Evolutionary conservation across 2,888 invertebrate species (phyloP).

Genomic region (Athrips mouffetella): DNA sequence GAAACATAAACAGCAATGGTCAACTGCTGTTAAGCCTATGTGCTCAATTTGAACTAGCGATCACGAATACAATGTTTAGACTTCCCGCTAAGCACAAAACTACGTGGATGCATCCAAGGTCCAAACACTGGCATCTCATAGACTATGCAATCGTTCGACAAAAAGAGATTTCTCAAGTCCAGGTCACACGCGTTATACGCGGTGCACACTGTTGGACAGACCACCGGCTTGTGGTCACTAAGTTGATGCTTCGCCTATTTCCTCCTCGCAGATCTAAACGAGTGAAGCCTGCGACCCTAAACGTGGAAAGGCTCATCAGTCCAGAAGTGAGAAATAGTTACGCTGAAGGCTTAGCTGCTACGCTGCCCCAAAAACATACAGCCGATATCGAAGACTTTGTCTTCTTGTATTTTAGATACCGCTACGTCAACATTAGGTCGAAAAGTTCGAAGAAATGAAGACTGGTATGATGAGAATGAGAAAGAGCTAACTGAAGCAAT

Average conservation of each 20-base stretch:
- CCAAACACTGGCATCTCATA: constrained; percentile 30
- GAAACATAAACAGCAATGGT: constrained; percentile 31
- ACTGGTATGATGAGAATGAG: not conserved
- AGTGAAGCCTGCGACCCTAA: not conserved
- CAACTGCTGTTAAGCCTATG: constrained; percentile 26
- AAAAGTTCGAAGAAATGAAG: not conserved
- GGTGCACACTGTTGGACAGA: constrained; percentile 28
- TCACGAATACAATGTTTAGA: constrained; percentile 30
- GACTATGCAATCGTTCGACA: constrained; percentile 25
- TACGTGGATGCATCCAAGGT: constrained; percentile 33
- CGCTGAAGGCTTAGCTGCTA: not conserved
- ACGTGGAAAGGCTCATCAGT: constrained; percentile 7
- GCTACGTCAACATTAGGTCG: constrained; percentile 11
- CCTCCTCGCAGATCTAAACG: constrained; percentile 11
- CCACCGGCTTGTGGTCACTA: constrained; percentile 25
- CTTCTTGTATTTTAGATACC: constrained; percentile 7
- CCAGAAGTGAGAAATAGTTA: not conserved
- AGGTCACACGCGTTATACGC: constrained; percentile 28
- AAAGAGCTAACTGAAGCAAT: not conserved
- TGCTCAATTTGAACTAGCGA: constrained; percentile 22
- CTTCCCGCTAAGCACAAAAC: constrained; percentile 29
- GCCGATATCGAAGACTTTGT: constrained; percentile 10
- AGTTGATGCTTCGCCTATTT: constrained; percentile 16
- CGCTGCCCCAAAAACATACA: not conserved
- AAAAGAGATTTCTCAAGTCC: constrained; percentile 23